These are phyloP conservation scores for Achlya flavicornis DNA, from an alignment of 2,888 invertebrate species.

Conservation along the genomic window DNA sequence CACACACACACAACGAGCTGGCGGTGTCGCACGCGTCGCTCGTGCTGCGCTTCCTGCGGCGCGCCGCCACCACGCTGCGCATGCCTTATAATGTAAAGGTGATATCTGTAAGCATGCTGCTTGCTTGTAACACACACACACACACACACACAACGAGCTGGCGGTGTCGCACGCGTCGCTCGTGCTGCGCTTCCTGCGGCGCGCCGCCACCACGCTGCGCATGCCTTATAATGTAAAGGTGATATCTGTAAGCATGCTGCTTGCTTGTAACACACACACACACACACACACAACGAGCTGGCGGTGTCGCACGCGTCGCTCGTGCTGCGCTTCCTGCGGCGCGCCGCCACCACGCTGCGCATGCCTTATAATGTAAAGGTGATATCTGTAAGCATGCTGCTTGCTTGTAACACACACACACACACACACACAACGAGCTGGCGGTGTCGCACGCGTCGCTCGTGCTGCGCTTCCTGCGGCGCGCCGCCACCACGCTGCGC, in stretches of 20 bases:
- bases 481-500: conserved; percentile 87
- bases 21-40: conserved; percentile 85
- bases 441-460: conserved; percentile 85
- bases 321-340: no score
- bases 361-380: no score
- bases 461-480: conserved; percentile 89
- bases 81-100: conserved; percentile 85
- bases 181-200: conserved; percentile 89
- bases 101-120: conserved; percentile 35
- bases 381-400: neutral
- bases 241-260: conserved; percentile 35
- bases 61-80: conserved; percentile 87
- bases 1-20: conserved; percentile 65
- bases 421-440: conserved; percentile 65
- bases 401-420: neutral
- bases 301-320: no score
- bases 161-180: conserved; percentile 85
- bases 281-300: no score
- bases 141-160: conserved; percentile 65
- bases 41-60: conserved; percentile 89
- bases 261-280: no score
- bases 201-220: conserved; percentile 87
- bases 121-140: no score
- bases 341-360: no score
- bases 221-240: conserved; percentile 85